These are phyloP conservation scores for Pseudomyrmex concolor DNA, from an alignment of 1,140 invertebrate species.

Conservation along the genomic window DNA sequence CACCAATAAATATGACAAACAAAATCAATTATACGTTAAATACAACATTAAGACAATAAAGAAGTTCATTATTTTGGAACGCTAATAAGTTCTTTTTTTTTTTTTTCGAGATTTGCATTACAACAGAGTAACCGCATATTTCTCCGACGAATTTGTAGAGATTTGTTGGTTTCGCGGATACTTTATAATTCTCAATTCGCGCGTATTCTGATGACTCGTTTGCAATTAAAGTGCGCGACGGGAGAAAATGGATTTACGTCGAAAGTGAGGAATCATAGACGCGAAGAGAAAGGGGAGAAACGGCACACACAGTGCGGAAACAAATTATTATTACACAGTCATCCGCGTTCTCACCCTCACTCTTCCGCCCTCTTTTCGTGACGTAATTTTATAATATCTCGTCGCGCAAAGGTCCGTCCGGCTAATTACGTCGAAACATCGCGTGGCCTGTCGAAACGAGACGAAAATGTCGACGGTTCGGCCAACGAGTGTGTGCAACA, in stretches of 20 bases:
- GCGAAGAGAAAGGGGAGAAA: neutral
- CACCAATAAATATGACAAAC: neutral
- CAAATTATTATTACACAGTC: constrained; percentile 54
- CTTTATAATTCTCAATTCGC: constrained; percentile 48
- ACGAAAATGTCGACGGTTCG: constrained; percentile 8
- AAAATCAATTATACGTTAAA: neutral
- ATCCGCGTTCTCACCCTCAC: neutral
- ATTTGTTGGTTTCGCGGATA: neutral
- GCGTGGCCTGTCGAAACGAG: constrained; percentile 32
- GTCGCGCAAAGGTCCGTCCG: constrained; percentile 52
- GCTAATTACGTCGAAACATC: constrained; percentile 62
- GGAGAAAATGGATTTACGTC: constrained; percentile 55
- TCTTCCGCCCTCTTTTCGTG: constrained; percentile 8
- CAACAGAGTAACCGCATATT: neutral
- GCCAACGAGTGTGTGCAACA: constrained; percentile 58
- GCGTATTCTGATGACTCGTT: constrained; percentile 52
- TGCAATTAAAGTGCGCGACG: constrained; percentile 55
- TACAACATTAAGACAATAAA: neutral
- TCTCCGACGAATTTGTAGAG: neutral
- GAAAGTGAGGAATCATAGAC: constrained; percentile 57
- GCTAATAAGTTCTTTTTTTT: too few relatives aligned
- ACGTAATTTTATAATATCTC: constrained; percentile 55
- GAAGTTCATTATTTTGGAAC: too few relatives aligned
- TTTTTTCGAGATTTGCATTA: neutral
- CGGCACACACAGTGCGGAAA: constrained; percentile 5